Conservation (phyloP, 2,113 vertebrate species). For the Phoenicopterus ruber region DNA sequence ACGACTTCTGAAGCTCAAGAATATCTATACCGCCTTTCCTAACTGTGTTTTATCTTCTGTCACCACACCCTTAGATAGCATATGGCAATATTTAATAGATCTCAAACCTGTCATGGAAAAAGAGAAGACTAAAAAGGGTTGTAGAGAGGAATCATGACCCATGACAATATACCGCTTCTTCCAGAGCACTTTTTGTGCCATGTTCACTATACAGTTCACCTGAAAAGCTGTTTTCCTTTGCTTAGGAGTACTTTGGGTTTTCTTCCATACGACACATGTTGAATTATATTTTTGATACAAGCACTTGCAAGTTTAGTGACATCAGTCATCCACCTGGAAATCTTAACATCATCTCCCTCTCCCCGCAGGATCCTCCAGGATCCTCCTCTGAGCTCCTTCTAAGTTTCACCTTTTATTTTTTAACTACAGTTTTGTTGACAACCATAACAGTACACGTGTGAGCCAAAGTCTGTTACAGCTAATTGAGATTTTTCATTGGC, state of each 20-base stretch:
- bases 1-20: neutral
- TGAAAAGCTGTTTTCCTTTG: neutral
- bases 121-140: neutral
- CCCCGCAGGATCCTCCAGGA: neutral
- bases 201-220: neutral
- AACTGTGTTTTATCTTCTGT: neutral
- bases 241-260: neutral
- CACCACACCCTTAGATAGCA: neutral
- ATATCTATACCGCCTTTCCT: neutral
- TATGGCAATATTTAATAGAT: neutral
- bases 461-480: neutral
- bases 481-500: neutral
- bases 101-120: neutral
- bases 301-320: neutral
- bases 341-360: neutral
- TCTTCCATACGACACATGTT: neutral
- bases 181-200: neutral
- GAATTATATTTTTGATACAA: neutral
- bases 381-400: neutral
- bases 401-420: neutral
- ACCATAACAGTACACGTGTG: accelerated
- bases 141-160: neutral
- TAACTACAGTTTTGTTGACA: neutral
- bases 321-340: neutral
- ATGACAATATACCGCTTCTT: neutral